Evolutionary conservation across 2,797 vertebrate genomes (phyloP), one percentile per base, ranked within the genome.

Genomic region (Prunella strophiata): DNA sequence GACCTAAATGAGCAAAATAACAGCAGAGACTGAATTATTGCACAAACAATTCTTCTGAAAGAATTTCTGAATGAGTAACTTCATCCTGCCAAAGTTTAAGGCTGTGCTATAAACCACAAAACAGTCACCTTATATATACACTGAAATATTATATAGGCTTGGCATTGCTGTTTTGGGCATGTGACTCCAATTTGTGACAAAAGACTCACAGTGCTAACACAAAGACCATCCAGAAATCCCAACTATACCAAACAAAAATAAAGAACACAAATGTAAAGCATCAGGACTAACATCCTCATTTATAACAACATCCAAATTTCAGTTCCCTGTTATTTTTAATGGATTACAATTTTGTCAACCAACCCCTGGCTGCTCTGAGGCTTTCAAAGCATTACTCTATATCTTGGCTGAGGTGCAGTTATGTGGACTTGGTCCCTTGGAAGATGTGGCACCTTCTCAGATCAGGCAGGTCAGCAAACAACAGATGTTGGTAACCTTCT

Each of bases 1-100:
- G 99, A 99, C 95, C 99, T 99, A 96, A 93, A 95, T 10, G 27
- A 94, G 71, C 42, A 91, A 91, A 79, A 96, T 19, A 63, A 89
- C 50, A 94, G 40, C 5, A 91, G 15, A 82, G 40, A 88, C 50
- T 89, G 26, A 94, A 32, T 26, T 92, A 65, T 11, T n/a, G 66
- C 32, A 95, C 34, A 74, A 72, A 76, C 25, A 51, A 81, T 27
- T 68, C 14, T 57, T 70, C 70, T 22, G 8, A 72, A 80, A 72
- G 3, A 66, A 81, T 13, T 3, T 57, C 40, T 79, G 72, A 93
- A 74, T 23, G 0, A 93, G 3, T 27, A 55, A 61, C 29, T 85
- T 61, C 21, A 85, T 34, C 45, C 30, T 55, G 29, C 48, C 59
- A 9, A 67, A 66, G 17, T 70, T 54, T 50, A 81, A 8, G 19